Conservation (phyloP, 2,113 vertebrate species). For the Plecotus auritus region DNA sequence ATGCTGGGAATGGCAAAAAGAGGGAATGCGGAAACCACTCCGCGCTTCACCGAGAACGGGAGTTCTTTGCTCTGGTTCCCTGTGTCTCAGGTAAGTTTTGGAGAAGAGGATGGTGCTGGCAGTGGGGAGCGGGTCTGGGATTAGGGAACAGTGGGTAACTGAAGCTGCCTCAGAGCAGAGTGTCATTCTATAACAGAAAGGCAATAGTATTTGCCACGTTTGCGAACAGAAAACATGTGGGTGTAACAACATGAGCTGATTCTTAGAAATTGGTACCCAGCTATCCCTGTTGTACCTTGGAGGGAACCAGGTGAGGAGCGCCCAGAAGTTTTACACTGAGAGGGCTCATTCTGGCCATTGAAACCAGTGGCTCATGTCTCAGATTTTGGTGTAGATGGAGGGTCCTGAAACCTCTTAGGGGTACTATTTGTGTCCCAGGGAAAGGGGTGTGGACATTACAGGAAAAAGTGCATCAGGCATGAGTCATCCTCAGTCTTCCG, state of each 20-base stretch:
- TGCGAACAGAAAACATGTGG: background rate
- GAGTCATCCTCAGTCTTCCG: background rate
- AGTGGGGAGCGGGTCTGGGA: background rate
- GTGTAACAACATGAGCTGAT: background rate
- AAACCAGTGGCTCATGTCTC: background rate
- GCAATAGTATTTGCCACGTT: background rate
- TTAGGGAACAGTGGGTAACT: background rate
- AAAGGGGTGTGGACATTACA: background rate
- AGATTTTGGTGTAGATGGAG: background rate
- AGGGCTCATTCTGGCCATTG: background rate
- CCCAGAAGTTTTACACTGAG: background rate
- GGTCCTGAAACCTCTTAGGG: background rate
- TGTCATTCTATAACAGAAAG: background rate
- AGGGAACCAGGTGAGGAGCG: background rate
- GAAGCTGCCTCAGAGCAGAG: background rate
- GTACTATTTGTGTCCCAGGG: background rate
- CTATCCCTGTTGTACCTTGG: background rate
- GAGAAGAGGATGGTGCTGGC: background rate
- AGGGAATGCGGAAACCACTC: background rate
- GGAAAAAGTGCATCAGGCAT: background rate
- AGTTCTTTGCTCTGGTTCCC: background rate
- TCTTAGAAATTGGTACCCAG: background rate
- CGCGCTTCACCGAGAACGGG: background rate
- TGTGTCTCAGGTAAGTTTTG: background rate
- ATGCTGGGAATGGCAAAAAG: background rate